These are phyloP conservation scores for Drosophila aff. DNA, from an alignment of 1,140 invertebrate species.

Conservation along the genomic window DNA sequence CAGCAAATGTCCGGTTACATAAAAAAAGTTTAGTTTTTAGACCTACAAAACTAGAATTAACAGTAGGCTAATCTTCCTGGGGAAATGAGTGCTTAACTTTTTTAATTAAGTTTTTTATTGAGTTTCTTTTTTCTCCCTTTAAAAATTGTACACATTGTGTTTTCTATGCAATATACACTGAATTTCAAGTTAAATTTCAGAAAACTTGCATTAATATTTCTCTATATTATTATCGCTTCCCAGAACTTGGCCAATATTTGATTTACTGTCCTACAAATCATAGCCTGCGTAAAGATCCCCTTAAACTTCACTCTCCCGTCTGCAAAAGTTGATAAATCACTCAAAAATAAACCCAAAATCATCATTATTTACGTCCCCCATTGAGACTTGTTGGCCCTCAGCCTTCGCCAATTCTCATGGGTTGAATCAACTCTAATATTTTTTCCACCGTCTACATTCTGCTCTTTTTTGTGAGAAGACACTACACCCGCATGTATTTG, in stretches of 20 bases:
- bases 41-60: neutral
- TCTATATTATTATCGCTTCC: neutral
- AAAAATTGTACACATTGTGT: too few species aligned
- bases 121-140: too few species aligned
- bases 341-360: conserved; percentile 42
- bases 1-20: neutral
- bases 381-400: conserved; percentile 36
- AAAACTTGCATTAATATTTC: neutral
- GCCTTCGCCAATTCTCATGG: conserved; percentile 40
- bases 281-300: conserved; percentile 13
- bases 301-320: conserved; percentile 9
- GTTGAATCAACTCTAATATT: conserved; percentile 54
- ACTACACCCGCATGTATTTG: conserved; percentile 67
- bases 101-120: too few species aligned
- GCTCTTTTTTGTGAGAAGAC: conserved; percentile 7
- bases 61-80: neutral
- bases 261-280: conserved; percentile 1
- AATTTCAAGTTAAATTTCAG: neutral
- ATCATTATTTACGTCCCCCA: conserved; percentile 56
- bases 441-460: neutral
- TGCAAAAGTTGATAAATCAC: conserved; percentile 36
- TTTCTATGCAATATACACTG: too few species aligned
- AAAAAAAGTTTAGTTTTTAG: neutral
- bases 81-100: neutral
- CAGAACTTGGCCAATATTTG: conserved; percentile 6